These are phyloP conservation scores for Troides oblongomaculatus DNA, from an alignment of 2,888 invertebrate species.

Conservation along the genomic window DNA sequence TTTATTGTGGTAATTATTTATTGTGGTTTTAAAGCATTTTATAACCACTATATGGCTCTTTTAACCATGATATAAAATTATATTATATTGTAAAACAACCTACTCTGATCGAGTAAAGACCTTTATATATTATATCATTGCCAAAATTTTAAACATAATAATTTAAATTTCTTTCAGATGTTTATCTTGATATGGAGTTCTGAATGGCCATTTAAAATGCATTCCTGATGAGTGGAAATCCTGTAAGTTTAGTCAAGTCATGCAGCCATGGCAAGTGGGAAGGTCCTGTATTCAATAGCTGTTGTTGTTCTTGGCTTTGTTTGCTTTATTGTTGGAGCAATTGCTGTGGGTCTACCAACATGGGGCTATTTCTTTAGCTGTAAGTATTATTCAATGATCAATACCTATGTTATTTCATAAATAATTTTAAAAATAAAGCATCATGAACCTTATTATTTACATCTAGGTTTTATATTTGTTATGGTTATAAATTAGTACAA, in stretches of 20 bases:
- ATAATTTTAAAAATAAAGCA: neutral
- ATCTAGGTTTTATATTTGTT: neutral
- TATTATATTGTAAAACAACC: neutral
- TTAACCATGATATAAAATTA: neutral
- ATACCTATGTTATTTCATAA: neutral
- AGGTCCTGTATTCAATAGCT: conserved; percentile 84
- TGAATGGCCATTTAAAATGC: conserved; percentile 38
- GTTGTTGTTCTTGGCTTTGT: conserved; percentile 87
- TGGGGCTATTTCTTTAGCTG: conserved; percentile 92
- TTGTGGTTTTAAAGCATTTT: no score
- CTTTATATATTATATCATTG: no score
- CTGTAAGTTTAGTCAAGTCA: conserved; percentile 67
- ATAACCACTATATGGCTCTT: no score
- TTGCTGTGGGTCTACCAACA: conserved; percentile 90
- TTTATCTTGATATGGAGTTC: conserved; percentile 31
- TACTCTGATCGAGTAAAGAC: no score
- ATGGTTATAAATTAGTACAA: neutral
- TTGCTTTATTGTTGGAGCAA: conserved; percentile 89
- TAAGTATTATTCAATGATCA: conserved; percentile 53
- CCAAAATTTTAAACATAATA: neutral
- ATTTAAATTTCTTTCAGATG: conserved; percentile 49
- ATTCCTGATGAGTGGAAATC: conserved; percentile 61
- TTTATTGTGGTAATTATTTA: no score
- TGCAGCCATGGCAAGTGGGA: conserved; percentile 82
- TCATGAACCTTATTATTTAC: neutral